Percentiles rank a stretch among this genome's conserved stretches.
These are phyloP conservation scores for Nycticryphes semicollaris DNA, from an alignment of 2,113 vertebrate genomes.

Conservation along the genomic window DNA sequence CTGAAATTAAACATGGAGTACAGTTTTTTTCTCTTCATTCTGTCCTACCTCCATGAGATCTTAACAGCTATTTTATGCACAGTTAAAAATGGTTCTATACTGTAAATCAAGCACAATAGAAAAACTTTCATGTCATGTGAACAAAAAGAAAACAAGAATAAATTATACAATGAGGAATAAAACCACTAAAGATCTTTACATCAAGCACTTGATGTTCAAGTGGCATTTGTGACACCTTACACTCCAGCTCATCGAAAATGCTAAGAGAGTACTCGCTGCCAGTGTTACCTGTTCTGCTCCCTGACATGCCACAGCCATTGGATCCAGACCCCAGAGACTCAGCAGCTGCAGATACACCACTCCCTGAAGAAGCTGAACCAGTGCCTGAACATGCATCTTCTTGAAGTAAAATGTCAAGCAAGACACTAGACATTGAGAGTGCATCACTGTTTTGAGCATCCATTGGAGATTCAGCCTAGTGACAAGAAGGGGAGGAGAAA, in stretches of 20 bases:
- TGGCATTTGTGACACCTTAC: background rate
- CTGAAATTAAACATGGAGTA: background rate
- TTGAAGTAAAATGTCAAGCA: conserved; percentile 86
- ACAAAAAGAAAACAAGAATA: background rate
- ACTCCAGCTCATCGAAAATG: background rate
- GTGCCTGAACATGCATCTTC: conserved; percentile 86
- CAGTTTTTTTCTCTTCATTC: background rate
- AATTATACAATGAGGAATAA: background rate
- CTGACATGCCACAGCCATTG: conserved; percentile 79
- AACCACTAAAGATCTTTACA: background rate
- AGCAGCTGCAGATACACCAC: conserved; percentile 66
- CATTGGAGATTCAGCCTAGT: conserved; percentile 45
- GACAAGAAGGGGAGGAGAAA: background rate
- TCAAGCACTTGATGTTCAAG: background rate
- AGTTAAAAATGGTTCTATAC: background rate
- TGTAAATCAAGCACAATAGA: background rate
- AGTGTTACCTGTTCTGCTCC: conserved; percentile 83
- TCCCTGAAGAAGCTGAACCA: conserved; percentile 85
- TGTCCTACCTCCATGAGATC: background rate
- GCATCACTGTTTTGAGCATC: conserved; percentile 78
- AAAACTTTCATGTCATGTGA: background rate
- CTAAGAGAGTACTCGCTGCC: background rate
- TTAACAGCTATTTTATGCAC: background rate
- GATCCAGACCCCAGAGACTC: conserved; percentile 87
- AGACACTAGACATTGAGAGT: conserved; percentile 85